phyloP scores from a whole-genome alignment of 2,797 vertebrate species.

The Protonibea diacanthus region DNA sequence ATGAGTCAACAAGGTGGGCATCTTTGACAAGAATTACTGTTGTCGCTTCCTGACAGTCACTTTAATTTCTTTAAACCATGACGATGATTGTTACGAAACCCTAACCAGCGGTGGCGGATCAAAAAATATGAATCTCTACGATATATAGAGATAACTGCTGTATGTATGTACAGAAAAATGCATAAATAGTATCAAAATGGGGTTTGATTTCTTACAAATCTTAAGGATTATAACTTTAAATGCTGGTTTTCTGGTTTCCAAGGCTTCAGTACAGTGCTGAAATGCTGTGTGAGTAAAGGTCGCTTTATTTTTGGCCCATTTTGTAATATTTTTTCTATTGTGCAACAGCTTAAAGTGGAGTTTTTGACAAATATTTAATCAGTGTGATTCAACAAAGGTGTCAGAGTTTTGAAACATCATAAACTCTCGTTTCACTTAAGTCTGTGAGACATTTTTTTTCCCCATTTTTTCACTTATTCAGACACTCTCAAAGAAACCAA shows the following conservation, averaged over 20 bases:
- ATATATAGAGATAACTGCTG: background rate
- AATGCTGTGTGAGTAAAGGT: background rate
- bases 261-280: background rate
- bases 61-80: no score
- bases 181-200: background rate
- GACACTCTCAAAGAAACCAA: slow-evolving; percentile 1
- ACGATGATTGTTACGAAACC: no score
- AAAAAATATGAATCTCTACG: no score
- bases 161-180: background rate
- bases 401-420: background rate
- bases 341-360: no score
- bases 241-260: background rate
- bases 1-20: no score
- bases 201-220: background rate
- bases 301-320: background rate
- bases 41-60: no score
- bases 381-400: background rate
- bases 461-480: background rate
- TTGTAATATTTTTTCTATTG: no score
- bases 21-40: no score
- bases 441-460: background rate
- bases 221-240: background rate
- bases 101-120: no score
- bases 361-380: background rate
- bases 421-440: background rate